These are phyloP conservation scores for Natator depressus DNA, from an alignment of 2,113 vertebrate species.

Conservation along the genomic window DNA sequence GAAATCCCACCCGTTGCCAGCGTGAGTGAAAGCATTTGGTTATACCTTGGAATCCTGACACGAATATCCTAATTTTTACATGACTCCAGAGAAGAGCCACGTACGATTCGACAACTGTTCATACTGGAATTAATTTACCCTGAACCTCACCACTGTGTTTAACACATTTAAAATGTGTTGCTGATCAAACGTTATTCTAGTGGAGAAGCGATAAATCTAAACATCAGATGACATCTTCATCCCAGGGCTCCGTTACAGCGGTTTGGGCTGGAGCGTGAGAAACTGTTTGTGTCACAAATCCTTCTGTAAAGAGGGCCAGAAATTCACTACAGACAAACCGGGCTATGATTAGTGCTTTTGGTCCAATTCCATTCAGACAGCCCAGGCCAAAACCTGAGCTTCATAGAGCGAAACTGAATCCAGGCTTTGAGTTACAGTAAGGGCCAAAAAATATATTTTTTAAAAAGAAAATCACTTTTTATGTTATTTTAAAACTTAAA, in stretches of 20 bases:
- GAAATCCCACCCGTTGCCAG: neutral
- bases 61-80: slow-evolving; percentile 1
- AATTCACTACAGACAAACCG: neutral
- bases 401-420: neutral
- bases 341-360: neutral
- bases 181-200: neutral
- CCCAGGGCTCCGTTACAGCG: neutral
- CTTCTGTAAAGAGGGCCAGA: neutral
- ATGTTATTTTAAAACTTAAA: neutral
- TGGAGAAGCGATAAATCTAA: neutral
- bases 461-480: neutral
- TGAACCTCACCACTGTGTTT: slow-evolving; percentile 25
- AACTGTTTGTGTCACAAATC: neutral
- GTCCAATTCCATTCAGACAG: neutral
- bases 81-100: neutral
- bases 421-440: neutral
- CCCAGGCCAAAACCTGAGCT: neutral
- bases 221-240: neutral
- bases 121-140: slow-evolving; percentile 41
- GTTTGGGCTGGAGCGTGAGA: neutral
- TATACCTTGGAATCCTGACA: slow-evolving; percentile 36
- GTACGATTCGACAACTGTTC: neutral
- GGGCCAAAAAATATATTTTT: fast-evolving
- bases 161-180: neutral
- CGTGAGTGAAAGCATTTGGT: neutral